These are phyloP conservation scores for Plumapathes pennacea DNA, from an alignment of 92 coral and sea anemone genomes.

Conservation along the genomic window DNA sequence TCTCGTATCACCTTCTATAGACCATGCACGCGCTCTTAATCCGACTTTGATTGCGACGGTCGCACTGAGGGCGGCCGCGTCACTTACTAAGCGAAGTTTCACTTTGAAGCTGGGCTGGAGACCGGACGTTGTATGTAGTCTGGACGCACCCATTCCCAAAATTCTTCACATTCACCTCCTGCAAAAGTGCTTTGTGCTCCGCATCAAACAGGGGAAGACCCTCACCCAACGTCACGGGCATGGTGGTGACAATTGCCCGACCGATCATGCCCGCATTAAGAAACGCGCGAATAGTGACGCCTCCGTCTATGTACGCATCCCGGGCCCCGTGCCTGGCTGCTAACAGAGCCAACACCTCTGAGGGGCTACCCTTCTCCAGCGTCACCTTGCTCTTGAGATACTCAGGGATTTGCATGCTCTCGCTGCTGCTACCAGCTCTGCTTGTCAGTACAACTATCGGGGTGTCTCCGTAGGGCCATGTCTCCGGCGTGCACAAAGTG, in stretches of 20 bases:
- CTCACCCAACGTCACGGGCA: background rate
- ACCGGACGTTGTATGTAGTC: too few species aligned
- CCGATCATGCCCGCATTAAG: background rate
- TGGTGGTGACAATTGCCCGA: background rate
- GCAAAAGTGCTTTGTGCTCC: background rate
- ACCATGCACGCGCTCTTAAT: too few species aligned
- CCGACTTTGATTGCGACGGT: too few species aligned
- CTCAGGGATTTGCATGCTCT: background rate
- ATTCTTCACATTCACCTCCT: too few species aligned
- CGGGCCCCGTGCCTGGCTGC: background rate
- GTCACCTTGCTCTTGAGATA: background rate
- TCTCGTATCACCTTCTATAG: too few species aligned
- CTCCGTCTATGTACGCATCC: background rate
- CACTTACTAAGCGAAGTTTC: too few species aligned
- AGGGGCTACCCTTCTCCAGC: background rate
- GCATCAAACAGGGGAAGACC: background rate
- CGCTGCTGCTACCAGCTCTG: too few species aligned
- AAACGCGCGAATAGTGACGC: background rate
- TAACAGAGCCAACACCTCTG: background rate
- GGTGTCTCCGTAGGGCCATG: constrained; percentile 1
- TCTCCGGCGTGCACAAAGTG: background rate
- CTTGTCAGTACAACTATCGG: background rate
- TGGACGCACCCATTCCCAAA: too few species aligned
- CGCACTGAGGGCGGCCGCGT: too few species aligned
- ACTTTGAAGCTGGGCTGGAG: too few species aligned